phyloP scores from a whole-genome alignment of 2,113 vertebrate species.

The Emydocephalus ijimae region DNA sequence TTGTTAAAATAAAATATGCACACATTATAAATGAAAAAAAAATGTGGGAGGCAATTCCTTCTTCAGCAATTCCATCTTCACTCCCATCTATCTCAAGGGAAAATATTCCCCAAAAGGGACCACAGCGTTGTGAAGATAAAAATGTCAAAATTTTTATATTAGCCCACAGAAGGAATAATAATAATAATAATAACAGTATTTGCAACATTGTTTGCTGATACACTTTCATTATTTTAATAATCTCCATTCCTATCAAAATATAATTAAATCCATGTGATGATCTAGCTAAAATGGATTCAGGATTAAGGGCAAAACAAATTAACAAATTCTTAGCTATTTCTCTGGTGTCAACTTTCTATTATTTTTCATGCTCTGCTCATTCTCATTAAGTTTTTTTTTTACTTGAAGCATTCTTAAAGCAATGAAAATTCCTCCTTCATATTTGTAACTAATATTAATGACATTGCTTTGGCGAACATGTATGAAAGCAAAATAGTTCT shows the following conservation, averaged over 20 bases:
- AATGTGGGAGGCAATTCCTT: not conserved
- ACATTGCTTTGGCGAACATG: not conserved
- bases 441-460: not conserved
- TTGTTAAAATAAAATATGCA: not conserved
- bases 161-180: not conserved
- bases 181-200: not conserved
- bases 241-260: not conserved
- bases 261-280: not conserved
- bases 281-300: not conserved
- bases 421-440: not conserved
- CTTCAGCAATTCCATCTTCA: not conserved
- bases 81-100: not conserved
- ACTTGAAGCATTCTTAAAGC: not conserved
- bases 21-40: not conserved
- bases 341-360: not conserved
- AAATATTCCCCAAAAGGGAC: not conserved
- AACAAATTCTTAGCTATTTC: not conserved
- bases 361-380: conserved; percentile 5
- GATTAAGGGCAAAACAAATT: conserved; percentile 12
- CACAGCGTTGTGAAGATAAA: not conserved
- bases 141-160: not conserved
- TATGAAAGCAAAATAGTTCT: not conserved
- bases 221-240: not conserved
- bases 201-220: not conserved
- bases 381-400: not conserved